Percentiles rank a stretch among this genome's conserved stretches.
These are phyloP conservation scores for Paguma larvata DNA, from an alignment of 2,797 vertebrate genomes.

Conservation along the genomic window DNA sequence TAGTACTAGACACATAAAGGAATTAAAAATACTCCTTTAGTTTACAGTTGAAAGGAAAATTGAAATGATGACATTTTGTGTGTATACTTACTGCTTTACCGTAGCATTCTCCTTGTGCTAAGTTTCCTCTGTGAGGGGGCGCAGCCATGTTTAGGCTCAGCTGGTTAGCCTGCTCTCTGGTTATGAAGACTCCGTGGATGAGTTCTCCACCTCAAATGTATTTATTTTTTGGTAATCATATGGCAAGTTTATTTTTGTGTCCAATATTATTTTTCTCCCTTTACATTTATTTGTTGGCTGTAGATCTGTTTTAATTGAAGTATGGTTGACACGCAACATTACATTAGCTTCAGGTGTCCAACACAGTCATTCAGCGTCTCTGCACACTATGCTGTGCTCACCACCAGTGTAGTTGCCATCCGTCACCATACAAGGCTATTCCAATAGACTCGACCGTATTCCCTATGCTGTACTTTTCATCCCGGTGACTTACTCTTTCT, in stretches of 20 bases:
- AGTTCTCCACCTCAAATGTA: neutral
- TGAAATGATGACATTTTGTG: neutral
- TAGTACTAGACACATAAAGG: neutral
- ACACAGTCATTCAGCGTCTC: neutral
- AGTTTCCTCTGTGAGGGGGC: too few relatives aligned
- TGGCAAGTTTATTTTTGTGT: neutral
- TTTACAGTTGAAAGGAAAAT: slow-evolving; percentile 3
- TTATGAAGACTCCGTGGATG: neutral
- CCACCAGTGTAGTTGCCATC: neutral
- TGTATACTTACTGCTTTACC: neutral
- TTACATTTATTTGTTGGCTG: neutral
- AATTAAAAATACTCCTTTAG: neutral
- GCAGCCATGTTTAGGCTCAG: neutral
- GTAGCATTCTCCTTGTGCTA: neutral
- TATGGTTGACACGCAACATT: neutral
- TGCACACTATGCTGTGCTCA: neutral
- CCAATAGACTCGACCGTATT: too few relatives aligned
- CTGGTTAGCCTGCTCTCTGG: neutral
- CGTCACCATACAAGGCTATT: neutral
- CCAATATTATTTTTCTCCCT: neutral
- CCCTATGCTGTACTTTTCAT: neutral
- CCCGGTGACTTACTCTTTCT: neutral
- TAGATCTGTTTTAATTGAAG: neutral
- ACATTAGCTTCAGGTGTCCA: neutral
- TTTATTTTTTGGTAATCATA: neutral